Conservation (phyloP, 2,888 invertebrate genomes). For the Caenorhabditis sp. region DNA sequence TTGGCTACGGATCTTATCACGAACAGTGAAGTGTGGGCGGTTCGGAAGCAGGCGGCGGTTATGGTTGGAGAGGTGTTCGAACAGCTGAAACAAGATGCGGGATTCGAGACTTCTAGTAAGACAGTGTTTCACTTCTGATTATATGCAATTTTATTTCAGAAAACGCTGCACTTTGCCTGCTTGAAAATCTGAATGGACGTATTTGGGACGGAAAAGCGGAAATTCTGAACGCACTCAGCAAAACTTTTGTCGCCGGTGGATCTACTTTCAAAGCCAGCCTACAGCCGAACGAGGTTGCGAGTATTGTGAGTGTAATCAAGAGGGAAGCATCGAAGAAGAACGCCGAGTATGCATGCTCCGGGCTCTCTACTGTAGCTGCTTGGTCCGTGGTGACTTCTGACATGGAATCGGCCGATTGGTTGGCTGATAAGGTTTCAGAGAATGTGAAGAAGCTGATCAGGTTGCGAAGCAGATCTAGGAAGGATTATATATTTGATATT, state of each 20-base stretch:
- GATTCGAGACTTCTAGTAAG: constrained; percentile 26
- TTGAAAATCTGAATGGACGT: constrained; percentile 71
- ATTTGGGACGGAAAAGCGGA: constrained; percentile 76
- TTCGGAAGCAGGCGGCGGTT: constrained; percentile 70
- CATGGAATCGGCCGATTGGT: constrained; percentile 65
- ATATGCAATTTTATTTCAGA: constrained; percentile 49
- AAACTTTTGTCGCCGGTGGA: constrained; percentile 55
- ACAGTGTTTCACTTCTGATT: background rate
- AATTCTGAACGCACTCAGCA: constrained; percentile 65
- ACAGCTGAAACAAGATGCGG: constrained; percentile 20
- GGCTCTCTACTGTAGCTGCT: constrained; percentile 57
- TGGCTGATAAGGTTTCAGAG: constrained; percentile 46
- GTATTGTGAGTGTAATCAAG: constrained; percentile 56
- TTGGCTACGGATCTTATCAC: constrained; percentile 66
- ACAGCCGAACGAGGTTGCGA: constrained; percentile 38
- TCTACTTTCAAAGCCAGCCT: constrained; percentile 27
- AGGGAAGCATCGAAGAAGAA: constrained; percentile 68
- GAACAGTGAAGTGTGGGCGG: constrained; percentile 72
- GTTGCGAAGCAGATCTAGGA: constrained; percentile 9
- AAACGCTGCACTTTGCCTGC: constrained; percentile 53
- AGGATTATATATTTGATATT: background rate
- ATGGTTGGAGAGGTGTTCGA: constrained; percentile 65
- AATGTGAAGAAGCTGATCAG: constrained; percentile 47
- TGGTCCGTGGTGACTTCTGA: constrained; percentile 50
- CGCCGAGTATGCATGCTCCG: constrained; percentile 61